Evolutionary conservation across 2,888 invertebrate genomes (phyloP), one percentile per base, ranked within the genome.

Genomic region (Idaea dimidiata): DNA sequence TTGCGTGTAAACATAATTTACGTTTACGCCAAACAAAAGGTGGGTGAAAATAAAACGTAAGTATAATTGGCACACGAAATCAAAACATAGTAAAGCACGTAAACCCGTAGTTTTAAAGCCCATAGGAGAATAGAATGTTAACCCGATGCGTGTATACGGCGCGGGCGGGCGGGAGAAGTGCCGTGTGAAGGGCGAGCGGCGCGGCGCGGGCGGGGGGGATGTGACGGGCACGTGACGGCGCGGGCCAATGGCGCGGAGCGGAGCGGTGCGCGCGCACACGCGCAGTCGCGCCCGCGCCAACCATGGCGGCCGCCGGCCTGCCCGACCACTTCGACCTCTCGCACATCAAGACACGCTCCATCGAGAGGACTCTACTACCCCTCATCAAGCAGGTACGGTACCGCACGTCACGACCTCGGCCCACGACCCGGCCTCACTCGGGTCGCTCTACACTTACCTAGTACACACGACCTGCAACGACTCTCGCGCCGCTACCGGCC

Each of bases 331-430:
- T 93, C 83, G 93, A 93, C 83, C 85, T 93, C 81, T 87, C 97
- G 89, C 97, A 97, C 94, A 97, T 98, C 87, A 96, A 96, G 93
- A 98, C 97, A 81, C 97, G 96, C 94, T 97, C 97, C 91, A 97
- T 98, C 93, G 98, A 98, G 94, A 96, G 97, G 93, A 97, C 97
- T 78, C 95, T 98, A 81, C 96, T 98, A 86, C 98, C 98, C 79
- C 95, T 98, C 89, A 96, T 98, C 84, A 97, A 97, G 91, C 98
- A 98, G 97, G 98, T 98, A 95, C 79, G 88, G 79, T 74, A 72
- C 66, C 70, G 75, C n/a, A 78, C 75, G 79, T 79, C 74, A 68
- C 70, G n/a, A n/a, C n/a, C 66, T 65, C 66, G 63, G 62, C 68
- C 65, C 68, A 66, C 67, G 64, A 69, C 70, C 58, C 63, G 58